These are phyloP conservation scores for Hydropotes inermis DNA, from an alignment of 2,113 vertebrate species.

Conservation along the genomic window DNA sequence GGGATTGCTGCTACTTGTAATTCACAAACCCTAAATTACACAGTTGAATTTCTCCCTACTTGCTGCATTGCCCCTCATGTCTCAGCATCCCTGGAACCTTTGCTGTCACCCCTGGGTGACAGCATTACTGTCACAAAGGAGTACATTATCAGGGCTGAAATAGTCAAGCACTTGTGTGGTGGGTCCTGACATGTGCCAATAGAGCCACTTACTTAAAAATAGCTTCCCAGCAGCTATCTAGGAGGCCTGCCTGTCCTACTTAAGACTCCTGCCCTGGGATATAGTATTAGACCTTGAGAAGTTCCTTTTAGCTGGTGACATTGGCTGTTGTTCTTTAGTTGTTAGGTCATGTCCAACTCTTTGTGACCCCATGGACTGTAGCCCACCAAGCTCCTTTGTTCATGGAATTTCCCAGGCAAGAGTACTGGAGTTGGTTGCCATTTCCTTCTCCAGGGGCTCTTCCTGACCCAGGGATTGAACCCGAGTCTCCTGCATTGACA, in stretches of 20 bases:
- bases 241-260: neutral
- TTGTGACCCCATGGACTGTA: neutral
- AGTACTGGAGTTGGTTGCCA: neutral
- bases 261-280: neutral
- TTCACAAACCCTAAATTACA: neutral
- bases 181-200: constrained; percentile 23
- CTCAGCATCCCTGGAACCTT: neutral
- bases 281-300: neutral
- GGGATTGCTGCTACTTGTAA: neutral
- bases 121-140: neutral
- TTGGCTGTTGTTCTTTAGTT: neutral
- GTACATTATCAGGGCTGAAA: constrained; percentile 45
- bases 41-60: neutral
- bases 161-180: constrained; percentile 39
- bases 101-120: constrained; percentile 23
- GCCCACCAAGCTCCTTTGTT: neutral
- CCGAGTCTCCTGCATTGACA: neutral
- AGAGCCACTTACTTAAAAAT: constrained; percentile 49
- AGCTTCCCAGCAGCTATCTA: neutral
- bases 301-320: neutral
- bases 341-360: neutral
- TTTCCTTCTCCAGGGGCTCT: neutral
- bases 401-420: neutral
- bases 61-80: neutral
- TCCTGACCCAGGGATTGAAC: neutral